Evolutionary conservation across 2,888 invertebrate species (phyloP), one percentile per base, ranked within the genome.

Genomic region (Noctua comes): DNA sequence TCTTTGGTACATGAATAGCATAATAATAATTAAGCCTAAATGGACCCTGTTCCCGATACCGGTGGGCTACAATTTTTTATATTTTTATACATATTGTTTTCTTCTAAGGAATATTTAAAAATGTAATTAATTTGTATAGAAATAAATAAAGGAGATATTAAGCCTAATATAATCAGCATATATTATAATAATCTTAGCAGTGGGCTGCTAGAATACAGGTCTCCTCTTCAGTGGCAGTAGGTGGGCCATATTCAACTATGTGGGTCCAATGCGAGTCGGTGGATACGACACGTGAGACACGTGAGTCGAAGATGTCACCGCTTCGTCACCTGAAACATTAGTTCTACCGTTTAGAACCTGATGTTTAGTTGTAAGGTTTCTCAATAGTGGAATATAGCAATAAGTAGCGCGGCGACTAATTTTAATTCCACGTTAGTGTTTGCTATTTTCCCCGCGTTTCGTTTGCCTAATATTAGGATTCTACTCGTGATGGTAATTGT

Each of bases 391-490:
- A 24, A 48, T 72, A 40, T n/a, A 51, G 48, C 31, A 51, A 51
- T 76, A 18, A 80, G 51, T 46, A 80, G 6, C n/a, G 11, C n/a
- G 11, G 18, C 13, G n/a, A 24, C 2, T 54, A 6, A 73, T 73
- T 18, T 81, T 40, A 31, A 59, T 54, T 43, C 6, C 11, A 36
- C 1, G n/a, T 54, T 27, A 59, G 16, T 21, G 36, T 43, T 68
- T 31, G 7, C 16, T 43, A 4, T 18, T 24, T 21, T n/a, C 2
- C 27, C 51, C 11, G 46, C 18, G 27, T 3, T 4, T 36, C 10
- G 43, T 51, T 62, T 21, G 4, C 43, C n/a, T 73, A 73, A 51
- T 24, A 62, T 81, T 57, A 40, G 16, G 70, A 77, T 40, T 31
- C 46, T 81, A 18, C 3, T 16, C 8, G 18, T 62, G 43, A 54